Evolutionary conservation across 64 coral and sea anemone genomes (phyloP).

Genomic region (Montipora sp.): DNA sequence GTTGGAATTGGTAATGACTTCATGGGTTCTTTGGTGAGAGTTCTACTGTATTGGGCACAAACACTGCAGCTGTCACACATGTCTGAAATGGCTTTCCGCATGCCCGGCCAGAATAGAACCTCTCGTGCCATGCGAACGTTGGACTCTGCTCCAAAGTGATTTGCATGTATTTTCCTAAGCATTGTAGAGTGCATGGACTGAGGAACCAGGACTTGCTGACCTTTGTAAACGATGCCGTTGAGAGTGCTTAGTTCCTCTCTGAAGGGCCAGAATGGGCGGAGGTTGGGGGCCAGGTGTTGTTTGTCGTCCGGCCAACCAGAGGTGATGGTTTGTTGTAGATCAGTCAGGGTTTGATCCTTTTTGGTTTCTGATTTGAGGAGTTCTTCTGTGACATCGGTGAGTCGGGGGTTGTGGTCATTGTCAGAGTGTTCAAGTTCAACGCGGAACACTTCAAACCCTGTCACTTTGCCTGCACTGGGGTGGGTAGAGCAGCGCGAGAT

Average conservation of each 20-base stretch:
- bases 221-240: slow-evolving; percentile 68
- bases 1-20: slow-evolving; percentile 38
- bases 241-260: slow-evolving; percentile 57
- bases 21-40: slow-evolving; percentile 57
- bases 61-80: slow-evolving; percentile 38
- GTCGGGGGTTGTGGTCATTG: slow-evolving; percentile 19
- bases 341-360: slow-evolving; percentile 24
- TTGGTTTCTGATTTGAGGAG: slow-evolving; percentile 36
- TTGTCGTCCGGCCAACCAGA: slow-evolving; percentile 41
- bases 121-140: slow-evolving; percentile 54
- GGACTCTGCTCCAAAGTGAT: slow-evolving; percentile 55
- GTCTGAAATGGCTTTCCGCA: slow-evolving; percentile 47
- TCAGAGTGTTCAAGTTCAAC: slow-evolving; percentile 21
- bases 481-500: slow-evolving; percentile 32
- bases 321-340: slow-evolving; percentile 22
- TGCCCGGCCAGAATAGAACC: slow-evolving; percentile 58
- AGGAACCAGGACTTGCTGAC: slow-evolving; percentile 28
- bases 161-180: slow-evolving; percentile 59
- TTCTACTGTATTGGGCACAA: slow-evolving; percentile 40
- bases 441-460: slow-evolving; percentile 62
- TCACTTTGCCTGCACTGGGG: slow-evolving; percentile 27
- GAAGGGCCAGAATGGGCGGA: slow-evolving; percentile 55
- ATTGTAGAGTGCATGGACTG: slow-evolving; percentile 59
- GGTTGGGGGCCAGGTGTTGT: neutral
- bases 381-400: slow-evolving; percentile 28